Conservation (phyloP, 2,888 invertebrate species). For the Elmis aenea region DNA sequence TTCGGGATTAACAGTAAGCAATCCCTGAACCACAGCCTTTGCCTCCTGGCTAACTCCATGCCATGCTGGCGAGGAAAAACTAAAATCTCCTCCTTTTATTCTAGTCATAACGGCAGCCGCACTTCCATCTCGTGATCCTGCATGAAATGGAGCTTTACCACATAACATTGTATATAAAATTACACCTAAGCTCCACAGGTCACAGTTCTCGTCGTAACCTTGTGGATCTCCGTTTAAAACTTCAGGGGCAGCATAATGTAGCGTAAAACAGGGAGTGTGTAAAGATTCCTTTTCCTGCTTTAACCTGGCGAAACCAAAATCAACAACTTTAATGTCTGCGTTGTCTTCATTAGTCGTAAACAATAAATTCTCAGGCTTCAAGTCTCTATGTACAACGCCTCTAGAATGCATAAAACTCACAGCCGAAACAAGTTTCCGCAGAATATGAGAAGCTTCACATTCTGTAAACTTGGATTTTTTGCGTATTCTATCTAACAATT, state of each 20-base stretch:
- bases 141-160: slow-evolving; percentile 83
- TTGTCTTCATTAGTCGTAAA: slow-evolving; percentile 54
- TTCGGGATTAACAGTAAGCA: slow-evolving; percentile 74
- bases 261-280: slow-evolving; percentile 88
- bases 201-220: slow-evolving; percentile 89
- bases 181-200: slow-evolving; percentile 94
- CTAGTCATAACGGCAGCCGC: slow-evolving; percentile 71
- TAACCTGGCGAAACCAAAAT: slow-evolving; percentile 92
- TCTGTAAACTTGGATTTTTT: slow-evolving; percentile 69
- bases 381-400: slow-evolving; percentile 85
- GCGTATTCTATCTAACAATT: slow-evolving; percentile 65
- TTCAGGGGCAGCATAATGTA: slow-evolving; percentile 94
- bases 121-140: slow-evolving; percentile 64
- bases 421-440: slow-evolving; percentile 77
- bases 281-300: slow-evolving; percentile 58
- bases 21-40: slow-evolving; percentile 67
- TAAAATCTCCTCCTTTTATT: slow-evolving; percentile 74
- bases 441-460: slow-evolving; percentile 69
- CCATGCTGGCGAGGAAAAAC: slow-evolving; percentile 69
- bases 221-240: slow-evolving; percentile 62
- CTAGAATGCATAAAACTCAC: slow-evolving; percentile 79
- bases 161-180: slow-evolving; percentile 71
- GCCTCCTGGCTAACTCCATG: slow-evolving; percentile 66
- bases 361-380: slow-evolving; percentile 86
- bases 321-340: slow-evolving; percentile 82